Base-by-base conservation (phyloP, 2,113 vertebrate genomes). In the Halcyon senegalensis region DNA sequence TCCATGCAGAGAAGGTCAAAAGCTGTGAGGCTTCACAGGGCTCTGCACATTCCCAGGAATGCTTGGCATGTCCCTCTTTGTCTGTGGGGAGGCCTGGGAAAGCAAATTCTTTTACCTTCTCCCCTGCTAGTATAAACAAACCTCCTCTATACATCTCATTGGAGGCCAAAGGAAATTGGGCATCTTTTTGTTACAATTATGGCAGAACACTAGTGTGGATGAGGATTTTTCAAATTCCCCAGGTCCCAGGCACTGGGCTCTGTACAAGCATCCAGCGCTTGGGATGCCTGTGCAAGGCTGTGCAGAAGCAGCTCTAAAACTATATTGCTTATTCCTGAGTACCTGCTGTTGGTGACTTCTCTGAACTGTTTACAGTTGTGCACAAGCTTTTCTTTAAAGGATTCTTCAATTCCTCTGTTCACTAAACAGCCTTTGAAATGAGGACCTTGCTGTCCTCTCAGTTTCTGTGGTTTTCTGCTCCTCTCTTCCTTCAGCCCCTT, bases 161-260 rank as follows among this genome's bases (percentile, higher is more conserved):
- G 53, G 30, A 59, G 11, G 11, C 7, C 0, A 0, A 51, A 64
- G 28, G 30, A 64, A 79, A 46, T 1, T 5, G 24, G 48, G 31
- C 14, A 66, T 14, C 2, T 60, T 90, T 76, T 69, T 85, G 13
- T 43, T 63, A 30, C 48, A 56, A 2, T 37, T 58, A 18, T n/a
- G 33, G 30, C 17, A 89, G 14, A 79, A 21, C 9, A n/a, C 2
- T 7, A 5, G 8, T 7, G n/a, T 84, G 11, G 31, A 13, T 33
- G 51, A 84, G 16, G 56, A 75, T 51, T 44, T 73, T 84, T 8
- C 33, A 39, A 17, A 28, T 24, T 73, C 18, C 37, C 10, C 19
- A 53, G 27, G 31, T 68, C n/a, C 77, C 58, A 33, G 51, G 25
- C 24, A 13, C 18, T 13, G 56, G 43, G 13, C 56, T 87, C 33